These are phyloP conservation scores for Rhinichthys klamathensis DNA, from an alignment of 2,113 vertebrate species.

Conservation along the genomic window DNA sequence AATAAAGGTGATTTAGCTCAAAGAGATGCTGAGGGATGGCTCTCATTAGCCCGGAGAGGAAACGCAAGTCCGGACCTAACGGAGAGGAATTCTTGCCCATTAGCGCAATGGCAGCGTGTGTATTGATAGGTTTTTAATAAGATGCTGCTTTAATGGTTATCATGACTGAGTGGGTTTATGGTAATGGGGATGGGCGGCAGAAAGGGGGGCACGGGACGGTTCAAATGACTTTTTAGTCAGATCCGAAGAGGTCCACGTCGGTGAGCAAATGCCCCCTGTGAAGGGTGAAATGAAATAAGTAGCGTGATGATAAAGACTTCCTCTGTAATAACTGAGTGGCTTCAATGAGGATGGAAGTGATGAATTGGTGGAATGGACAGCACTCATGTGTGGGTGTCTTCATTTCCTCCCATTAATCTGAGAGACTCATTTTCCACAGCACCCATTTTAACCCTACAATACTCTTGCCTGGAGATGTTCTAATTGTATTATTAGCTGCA, in stretches of 20 bases:
- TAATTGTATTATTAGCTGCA: slow-evolving; percentile 85
- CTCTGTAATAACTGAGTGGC: slow-evolving; percentile 65
- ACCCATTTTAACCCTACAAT: slow-evolving; percentile 81
- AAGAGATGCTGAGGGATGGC: slow-evolving; percentile 82
- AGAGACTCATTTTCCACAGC: slow-evolving; percentile 75
- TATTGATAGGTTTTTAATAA: slow-evolving; percentile 88
- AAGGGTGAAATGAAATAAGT: slow-evolving; percentile 41
- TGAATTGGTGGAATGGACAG: slow-evolving; percentile 72
- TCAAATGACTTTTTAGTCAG: slow-evolving; percentile 71
- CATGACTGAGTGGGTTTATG: slow-evolving; percentile 82
- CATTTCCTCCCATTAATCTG: slow-evolving; percentile 81
- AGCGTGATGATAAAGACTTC: slow-evolving; percentile 46
- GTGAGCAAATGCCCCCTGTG: slow-evolving; percentile 47
- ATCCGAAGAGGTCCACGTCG: slow-evolving; percentile 55
- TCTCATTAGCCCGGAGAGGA: slow-evolving; percentile 81
- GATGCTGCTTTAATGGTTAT: slow-evolving; percentile 79
- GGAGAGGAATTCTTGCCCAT: slow-evolving; percentile 82
- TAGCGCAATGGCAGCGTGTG: slow-evolving; percentile 73
- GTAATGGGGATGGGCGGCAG: slow-evolving; percentile 74
- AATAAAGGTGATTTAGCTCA: slow-evolving; percentile 85
- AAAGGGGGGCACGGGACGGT: slow-evolving; percentile 69
- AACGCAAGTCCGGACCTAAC: slow-evolving; percentile 80
- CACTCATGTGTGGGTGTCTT: slow-evolving; percentile 74
- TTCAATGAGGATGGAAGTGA: slow-evolving; percentile 65
- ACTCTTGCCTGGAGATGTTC: slow-evolving; percentile 76